Evolutionary conservation across 2,888 invertebrate genomes (phyloP).

Genomic region (Eurois occulta): DNA sequence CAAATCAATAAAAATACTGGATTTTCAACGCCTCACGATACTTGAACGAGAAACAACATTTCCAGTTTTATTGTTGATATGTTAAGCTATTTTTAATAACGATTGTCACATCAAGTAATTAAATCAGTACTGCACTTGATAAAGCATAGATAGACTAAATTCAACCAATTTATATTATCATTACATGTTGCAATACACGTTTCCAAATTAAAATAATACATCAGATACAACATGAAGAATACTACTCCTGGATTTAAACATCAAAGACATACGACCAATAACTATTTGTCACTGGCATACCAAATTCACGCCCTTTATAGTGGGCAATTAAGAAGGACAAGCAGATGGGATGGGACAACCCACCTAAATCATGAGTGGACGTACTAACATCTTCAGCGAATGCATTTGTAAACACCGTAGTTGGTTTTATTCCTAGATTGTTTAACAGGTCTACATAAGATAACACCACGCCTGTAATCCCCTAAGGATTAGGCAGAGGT

Average conservation of each 20-base stretch:
- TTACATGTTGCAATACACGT: constrained; percentile 3
- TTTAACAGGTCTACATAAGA: no score
- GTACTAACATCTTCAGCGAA: background rate
- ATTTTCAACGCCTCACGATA: constrained; percentile 20
- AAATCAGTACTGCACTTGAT: constrained; percentile 37
- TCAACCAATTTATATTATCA: constrained; percentile 4
- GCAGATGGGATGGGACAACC: constrained; percentile 9
- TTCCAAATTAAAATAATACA: background rate
- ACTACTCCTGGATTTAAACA: background rate
- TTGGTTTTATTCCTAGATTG: no score
- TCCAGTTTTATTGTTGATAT: background rate
- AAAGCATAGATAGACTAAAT: constrained; percentile 1
- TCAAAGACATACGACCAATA: constrained; percentile 35
- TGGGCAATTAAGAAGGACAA: constrained; percentile 24
- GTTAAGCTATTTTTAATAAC: background rate
- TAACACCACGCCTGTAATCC: no score
- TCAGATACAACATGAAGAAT: background rate
- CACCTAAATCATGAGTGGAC: constrained; percentile 9
- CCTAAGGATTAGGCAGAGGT: no score
- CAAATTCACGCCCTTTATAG: constrained; percentile 27
- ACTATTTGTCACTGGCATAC: constrained; percentile 17
- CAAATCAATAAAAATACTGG: constrained; percentile 12
- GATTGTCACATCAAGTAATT: constrained; percentile 36
- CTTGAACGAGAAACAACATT: background rate
- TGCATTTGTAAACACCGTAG: no score